phyloP scores from a whole-genome alignment of 2,113 vertebrate genomes.

The Seriola dumerili region DNA sequence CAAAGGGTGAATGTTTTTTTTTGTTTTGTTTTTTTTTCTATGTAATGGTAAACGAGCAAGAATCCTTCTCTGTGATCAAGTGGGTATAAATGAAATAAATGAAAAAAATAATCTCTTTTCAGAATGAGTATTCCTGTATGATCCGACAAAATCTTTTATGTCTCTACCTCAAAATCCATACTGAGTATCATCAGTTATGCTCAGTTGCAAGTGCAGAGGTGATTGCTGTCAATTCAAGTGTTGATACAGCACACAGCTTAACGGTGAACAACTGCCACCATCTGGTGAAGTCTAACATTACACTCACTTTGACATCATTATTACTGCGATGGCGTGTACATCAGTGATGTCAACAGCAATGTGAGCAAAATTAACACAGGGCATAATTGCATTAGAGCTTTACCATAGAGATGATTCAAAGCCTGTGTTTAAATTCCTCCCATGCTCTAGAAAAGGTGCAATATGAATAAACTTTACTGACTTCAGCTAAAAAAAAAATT shows the following conservation, averaged over 20 bases:
- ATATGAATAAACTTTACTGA: constrained; percentile 27
- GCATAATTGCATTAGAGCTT: constrained; percentile 11
- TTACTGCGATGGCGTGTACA: neutral
- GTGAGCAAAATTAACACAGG: constrained; percentile 26
- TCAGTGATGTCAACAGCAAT: constrained; percentile 19
- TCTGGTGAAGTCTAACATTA: constrained; percentile 66
- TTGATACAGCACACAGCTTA: constrained; percentile 18
- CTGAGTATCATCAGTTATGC: constrained; percentile 19
- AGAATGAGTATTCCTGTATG: neutral
- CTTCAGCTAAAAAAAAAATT: constrained; percentile 20
- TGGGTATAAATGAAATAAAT: neutral
- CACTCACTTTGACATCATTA: constrained; percentile 44
- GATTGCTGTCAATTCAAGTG: constrained; percentile 41
- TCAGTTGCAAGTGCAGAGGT: constrained; percentile 45
- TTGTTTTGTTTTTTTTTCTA: neutral
- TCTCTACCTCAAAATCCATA: constrained; percentile 17
- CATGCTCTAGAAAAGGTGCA: neutral
- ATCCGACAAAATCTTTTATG: constrained; percentile 5
- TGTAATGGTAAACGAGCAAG: neutral
- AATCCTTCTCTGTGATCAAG: neutral
- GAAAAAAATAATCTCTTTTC: neutral
- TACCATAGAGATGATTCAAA: constrained; percentile 16
- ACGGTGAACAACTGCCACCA: constrained; percentile 81
- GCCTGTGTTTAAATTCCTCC: constrained; percentile 6
- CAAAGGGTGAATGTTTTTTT: neutral